phyloP scores from a whole-genome alignment of 2,888 invertebrate species.

The Dinocampus coccinellae region DNA sequence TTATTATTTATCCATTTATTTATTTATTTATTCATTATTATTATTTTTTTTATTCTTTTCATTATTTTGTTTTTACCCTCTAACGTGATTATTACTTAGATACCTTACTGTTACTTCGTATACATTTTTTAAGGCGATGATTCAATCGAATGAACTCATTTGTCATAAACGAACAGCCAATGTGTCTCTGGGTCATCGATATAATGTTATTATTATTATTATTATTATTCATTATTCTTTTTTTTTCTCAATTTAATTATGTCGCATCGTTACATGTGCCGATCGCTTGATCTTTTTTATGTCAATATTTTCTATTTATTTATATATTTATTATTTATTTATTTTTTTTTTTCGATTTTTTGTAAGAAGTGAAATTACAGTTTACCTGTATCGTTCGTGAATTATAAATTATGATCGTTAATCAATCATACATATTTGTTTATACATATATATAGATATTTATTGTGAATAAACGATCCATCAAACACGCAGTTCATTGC shows the following conservation, averaged over 20 bases:
- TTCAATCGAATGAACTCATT: slow-evolving; percentile 69
- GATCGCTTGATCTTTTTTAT: slow-evolving; percentile 8
- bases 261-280: slow-evolving; percentile 20
- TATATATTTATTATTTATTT: too few species aligned
- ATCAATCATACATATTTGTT: slow-evolving; percentile 19
- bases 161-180: slow-evolving; percentile 65
- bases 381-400: not conserved
- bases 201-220: slow-evolving; percentile 24
- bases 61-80: slow-evolving; percentile 53
- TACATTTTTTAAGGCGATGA: slow-evolving; percentile 70
- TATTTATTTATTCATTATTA: too few species aligned
- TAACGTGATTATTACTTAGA: slow-evolving; percentile 69
- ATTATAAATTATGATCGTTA: slow-evolving; percentile 31
- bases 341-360: too few species aligned
- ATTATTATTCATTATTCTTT: slow-evolving; percentile 14
- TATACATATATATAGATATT: not conserved
- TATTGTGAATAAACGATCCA: not conserved
- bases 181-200: slow-evolving; percentile 52
- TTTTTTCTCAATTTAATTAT: not conserved
- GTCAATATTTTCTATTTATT: too few species aligned
- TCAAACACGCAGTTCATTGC: slow-evolving; percentile 35
- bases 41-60: slow-evolving; percentile 28
- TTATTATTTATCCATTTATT: too few species aligned
- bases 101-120: slow-evolving; percentile 69
- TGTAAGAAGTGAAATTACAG: too few species aligned